phyloP scores from a whole-genome alignment of 2,888 invertebrate genomes.

The Apodemia duryi region DNA sequence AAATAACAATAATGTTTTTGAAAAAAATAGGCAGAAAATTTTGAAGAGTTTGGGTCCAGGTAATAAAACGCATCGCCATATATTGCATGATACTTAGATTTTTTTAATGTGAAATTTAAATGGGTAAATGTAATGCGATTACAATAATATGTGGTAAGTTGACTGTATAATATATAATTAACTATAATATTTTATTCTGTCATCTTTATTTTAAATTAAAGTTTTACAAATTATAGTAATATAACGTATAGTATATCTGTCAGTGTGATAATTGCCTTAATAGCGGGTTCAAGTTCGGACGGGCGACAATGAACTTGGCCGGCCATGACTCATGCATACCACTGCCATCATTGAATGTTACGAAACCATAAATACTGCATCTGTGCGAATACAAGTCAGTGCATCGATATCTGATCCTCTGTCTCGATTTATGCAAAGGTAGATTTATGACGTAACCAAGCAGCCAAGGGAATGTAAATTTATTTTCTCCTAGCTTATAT shows the following conservation, averaged over 20 bases:
- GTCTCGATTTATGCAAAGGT: conserved; percentile 8
- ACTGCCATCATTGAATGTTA: conserved; percentile 57
- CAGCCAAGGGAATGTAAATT: conserved; percentile 9
- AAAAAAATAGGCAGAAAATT: too few species aligned
- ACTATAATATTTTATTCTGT: too few species aligned
- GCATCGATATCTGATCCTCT: conserved; percentile 8
- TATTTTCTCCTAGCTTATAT: conserved; percentile 8
- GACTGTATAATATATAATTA: too few species aligned
- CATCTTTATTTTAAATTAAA: background rate
- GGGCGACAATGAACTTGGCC: conserved; percentile 77
- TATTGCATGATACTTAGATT: too few species aligned
- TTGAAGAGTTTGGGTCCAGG: too few species aligned
- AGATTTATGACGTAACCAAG: conserved; percentile 14
- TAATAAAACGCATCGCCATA: too few species aligned
- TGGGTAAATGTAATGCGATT: too few species aligned
- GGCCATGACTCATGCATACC: conserved; percentile 72
- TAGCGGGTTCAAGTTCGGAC: conserved; percentile 74
- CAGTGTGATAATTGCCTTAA: conserved; percentile 43
- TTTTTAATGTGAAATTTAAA: too few species aligned
- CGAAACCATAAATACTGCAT: conserved; percentile 73
- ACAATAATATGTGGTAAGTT: too few species aligned
- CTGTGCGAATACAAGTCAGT: conserved; percentile 37
- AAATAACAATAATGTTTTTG: too few species aligned
- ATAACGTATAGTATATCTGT: conserved; percentile 40
- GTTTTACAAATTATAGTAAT: background rate